Conservation (phyloP, 1,140 invertebrate genomes). For the Latrodectus geometricus region DNA sequence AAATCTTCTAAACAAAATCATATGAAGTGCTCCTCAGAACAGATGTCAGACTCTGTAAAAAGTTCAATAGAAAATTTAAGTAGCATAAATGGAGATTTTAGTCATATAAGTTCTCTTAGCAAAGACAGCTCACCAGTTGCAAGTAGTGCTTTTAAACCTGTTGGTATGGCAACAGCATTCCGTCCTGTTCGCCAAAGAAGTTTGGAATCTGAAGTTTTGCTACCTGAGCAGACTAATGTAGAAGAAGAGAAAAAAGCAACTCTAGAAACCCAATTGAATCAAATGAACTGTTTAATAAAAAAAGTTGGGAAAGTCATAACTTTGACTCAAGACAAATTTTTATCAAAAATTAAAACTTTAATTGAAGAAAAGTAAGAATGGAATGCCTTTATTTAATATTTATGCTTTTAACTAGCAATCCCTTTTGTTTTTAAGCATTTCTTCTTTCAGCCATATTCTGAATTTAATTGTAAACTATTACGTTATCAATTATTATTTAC, state of each 20-base stretch:
- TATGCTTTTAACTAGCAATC: no score
- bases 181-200: constrained; percentile 43
- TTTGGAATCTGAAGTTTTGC: constrained; percentile 29
- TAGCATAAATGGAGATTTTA: constrained; percentile 49
- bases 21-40: constrained; percentile 21
- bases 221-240: not conserved
- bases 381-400: no score
- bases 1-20: constrained; percentile 22
- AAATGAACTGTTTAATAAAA: constrained; percentile 29
- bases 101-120: constrained; percentile 44
- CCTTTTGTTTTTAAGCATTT: no score
- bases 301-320: constrained; percentile 54
- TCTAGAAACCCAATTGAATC: constrained; percentile 14
- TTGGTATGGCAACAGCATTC: constrained; percentile 57
- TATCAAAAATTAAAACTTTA: constrained; percentile 33
- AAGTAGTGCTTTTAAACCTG: constrained; percentile 49
- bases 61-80: constrained; percentile 56
- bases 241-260: constrained; percentile 44
- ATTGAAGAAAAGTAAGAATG: constrained; percentile 56
- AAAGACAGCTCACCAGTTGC: constrained; percentile 35
- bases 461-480: no score
- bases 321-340: constrained; percentile 48
- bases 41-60: constrained; percentile 37
- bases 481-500: no score
- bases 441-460: no score